Conservation (phyloP, 2,888 invertebrate genomes). For the Drosophila nigritarsus region DNA sequence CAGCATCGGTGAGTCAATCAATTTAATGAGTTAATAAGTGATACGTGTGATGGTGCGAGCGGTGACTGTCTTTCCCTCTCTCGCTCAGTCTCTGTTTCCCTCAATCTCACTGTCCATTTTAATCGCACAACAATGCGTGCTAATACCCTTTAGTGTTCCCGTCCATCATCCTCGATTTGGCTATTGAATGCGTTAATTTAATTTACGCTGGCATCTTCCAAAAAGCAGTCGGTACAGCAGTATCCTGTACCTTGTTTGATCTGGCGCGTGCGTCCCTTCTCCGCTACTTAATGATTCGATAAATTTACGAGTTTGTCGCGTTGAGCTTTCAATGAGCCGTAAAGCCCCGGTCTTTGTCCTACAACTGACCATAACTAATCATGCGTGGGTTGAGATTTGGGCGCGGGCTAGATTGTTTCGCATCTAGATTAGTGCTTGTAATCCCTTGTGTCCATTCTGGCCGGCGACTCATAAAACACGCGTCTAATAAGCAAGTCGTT, state of each 20-base stretch:
- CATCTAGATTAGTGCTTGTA: conserved; percentile 54
- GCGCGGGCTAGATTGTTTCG: conserved; percentile 35
- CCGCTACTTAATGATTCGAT: conserved; percentile 71
- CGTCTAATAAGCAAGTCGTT: conserved; percentile 29
- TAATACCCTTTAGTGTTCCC: conserved; percentile 44
- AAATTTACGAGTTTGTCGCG: conserved; percentile 66
- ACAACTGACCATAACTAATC: conserved; percentile 64
- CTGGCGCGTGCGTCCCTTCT: conserved; percentile 33
- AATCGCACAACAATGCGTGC: conserved; percentile 47
- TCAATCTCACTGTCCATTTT: conserved; percentile 25
- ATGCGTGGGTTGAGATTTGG: conserved; percentile 49
- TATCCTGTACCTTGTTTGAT: conserved; percentile 43
- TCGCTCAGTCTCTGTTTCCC: background rate
- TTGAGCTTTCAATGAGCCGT: conserved; percentile 65
- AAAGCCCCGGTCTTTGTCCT: background rate
- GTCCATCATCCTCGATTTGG: conserved; percentile 25
- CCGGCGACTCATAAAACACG: conserved; percentile 21
- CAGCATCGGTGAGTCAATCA: conserved; percentile 83
- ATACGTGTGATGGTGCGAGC: conserved; percentile 16
- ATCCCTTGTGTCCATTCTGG: conserved; percentile 52
- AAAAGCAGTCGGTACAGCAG: conserved; percentile 8
- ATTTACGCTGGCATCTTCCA: conserved; percentile 56
- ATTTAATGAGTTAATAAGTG: conserved; percentile 71
- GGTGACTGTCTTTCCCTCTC: background rate
- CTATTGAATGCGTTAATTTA: conserved; percentile 37